Evolutionary conservation across 2,797 vertebrate species (phyloP).

Genomic region (Anguilla anguilla): DNA sequence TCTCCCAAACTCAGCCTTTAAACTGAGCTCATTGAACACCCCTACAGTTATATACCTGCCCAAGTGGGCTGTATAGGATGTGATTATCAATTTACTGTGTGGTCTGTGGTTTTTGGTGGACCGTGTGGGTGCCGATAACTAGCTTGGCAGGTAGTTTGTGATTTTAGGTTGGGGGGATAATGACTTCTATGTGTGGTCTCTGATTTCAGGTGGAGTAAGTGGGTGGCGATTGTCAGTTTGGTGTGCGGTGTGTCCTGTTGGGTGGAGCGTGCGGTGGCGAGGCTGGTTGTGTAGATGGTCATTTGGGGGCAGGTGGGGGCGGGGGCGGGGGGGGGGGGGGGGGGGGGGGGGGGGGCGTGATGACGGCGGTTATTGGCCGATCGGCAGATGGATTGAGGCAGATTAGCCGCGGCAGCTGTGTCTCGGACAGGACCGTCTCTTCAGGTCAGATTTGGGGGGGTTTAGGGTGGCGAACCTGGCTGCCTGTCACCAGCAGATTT

Average conservation of each 20-base stretch:
- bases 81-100: not conserved
- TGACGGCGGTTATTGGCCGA: conserved; percentile 73
- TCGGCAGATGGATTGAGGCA: conserved; percentile 79
- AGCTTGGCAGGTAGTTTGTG: not conserved
- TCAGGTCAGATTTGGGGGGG: conserved; percentile 73
- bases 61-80: not conserved
- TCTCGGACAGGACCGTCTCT: conserved; percentile 76
- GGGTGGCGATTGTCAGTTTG: not conserved
- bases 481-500: conserved; percentile 76
- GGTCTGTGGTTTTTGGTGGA: not conserved
- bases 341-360: conserved; percentile 35
- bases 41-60: not conserved
- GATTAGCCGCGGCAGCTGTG: conserved; percentile 80
- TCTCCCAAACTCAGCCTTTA: not conserved
- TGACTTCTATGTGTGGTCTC: not conserved
- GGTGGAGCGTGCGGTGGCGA: not conserved
- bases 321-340: too few species aligned
- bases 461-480: conserved; percentile 79
- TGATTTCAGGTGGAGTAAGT: not conserved
- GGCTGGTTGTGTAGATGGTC: not conserved
- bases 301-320: not conserved
- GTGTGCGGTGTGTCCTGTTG: not conserved
- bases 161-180: not conserved
- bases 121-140: not conserved
- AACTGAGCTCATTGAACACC: not conserved